Evolutionary conservation across 2,797 vertebrate genomes (phyloP).

Genomic region (Spondyliosoma cantharus): DNA sequence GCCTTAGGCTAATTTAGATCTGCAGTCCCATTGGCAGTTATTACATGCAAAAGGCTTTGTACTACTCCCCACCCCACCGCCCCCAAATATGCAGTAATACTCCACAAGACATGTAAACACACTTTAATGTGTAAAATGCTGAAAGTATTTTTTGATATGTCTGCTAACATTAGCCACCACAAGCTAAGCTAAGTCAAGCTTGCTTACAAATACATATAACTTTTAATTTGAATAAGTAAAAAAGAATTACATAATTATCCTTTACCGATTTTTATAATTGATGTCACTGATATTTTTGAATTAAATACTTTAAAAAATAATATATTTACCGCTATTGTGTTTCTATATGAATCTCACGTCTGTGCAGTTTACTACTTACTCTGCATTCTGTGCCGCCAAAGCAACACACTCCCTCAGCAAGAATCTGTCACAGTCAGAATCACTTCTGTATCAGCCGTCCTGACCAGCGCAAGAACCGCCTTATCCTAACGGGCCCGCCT

Average conservation of each 20-base stretch:
- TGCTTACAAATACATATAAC: too few species aligned
- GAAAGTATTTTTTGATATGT: too few species aligned
- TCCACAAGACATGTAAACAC: too few species aligned
- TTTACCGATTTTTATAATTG: neutral
- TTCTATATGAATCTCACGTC: neutral
- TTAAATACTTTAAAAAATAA: neutral
- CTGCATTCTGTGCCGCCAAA: neutral
- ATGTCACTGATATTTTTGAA: neutral
- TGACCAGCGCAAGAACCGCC: constrained; percentile 39
- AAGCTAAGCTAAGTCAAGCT: neutral
- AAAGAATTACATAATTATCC: neutral
- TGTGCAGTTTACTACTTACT: neutral
- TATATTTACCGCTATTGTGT: neutral
- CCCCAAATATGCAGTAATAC: too few species aligned
- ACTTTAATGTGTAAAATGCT: too few species aligned
- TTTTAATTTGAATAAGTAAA: neutral
- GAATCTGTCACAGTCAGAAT: constrained; percentile 16
- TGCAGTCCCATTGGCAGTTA: too few species aligned
- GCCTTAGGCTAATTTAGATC: too few species aligned
- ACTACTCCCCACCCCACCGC: too few species aligned
- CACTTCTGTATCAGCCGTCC: constrained; percentile 15
- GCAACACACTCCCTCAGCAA: constrained; percentile 27
- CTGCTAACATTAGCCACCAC: neutral
- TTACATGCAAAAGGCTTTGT: too few species aligned
- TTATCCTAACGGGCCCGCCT: constrained; percentile 54